Evolutionary conservation across 1,140 invertebrate species (phyloP), one percentile per base, ranked within the genome.

Genomic region (Trypoxylus dichotomus): DNA sequence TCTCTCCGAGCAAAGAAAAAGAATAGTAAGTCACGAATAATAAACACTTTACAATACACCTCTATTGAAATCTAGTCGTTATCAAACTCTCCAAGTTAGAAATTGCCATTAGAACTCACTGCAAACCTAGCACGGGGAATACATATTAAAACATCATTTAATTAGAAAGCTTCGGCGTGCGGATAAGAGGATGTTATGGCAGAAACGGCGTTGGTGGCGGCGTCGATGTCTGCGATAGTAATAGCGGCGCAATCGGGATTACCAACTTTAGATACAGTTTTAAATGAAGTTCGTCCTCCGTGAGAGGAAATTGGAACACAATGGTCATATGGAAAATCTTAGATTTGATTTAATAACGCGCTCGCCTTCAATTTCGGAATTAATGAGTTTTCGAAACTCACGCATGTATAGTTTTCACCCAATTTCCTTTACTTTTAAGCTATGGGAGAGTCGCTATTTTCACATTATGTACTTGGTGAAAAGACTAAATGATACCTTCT

Each of bases 201-300:
- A 47, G 43, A 47, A 47, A 47, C n/a, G 43, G 43, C 43, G 43
- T 47, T 47, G 43, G 43, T 15, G 15, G 43, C 43, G 43, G 13
- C 43, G 43, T 15, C n/a, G 43, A 47, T 15, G 11, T 47, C 43
- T 15, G 43, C n/a, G 13, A 47, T 47, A 47, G 43, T 47, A 19
- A n/a, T 11, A 11, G 43, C 15, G 43, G 43, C 6, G 43, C 8
- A 47, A 47, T 47, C 43, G 15, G 63, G 63, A 25, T 68, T 68
- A 68, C 63, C 63, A 29, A 68, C 63, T 68, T 68, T 3, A 68
- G 19, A 68, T 68, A 68, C 27, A 68, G 63, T 68, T 68, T 68
- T 29, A 29, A 29, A 68, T 47, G 43, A 47, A 47, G 43, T 47
- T 47, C 43, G 43, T 25, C 63, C 63, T 27, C 21, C n/a, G 21